Percentiles rank a stretch among this genome's conserved stretches.
These are phyloP conservation scores for Kryptolebias ocellatus DNA, from an alignment of 2,797 vertebrate genomes.

Conservation along the genomic window DNA sequence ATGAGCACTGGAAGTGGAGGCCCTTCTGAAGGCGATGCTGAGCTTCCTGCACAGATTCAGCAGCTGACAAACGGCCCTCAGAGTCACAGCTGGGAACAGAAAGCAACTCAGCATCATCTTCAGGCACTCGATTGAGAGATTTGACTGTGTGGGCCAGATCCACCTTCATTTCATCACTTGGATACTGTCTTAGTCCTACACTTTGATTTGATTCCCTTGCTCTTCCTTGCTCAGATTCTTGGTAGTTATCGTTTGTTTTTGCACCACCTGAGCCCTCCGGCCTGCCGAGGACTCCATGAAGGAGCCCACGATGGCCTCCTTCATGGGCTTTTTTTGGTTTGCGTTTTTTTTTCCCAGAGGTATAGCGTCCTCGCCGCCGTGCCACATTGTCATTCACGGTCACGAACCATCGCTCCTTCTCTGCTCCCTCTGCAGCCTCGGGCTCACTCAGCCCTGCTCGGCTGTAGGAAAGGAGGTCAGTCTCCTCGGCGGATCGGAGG, in stretches of 20 bases:
- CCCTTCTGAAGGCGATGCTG: conserved; percentile 11
- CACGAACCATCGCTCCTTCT: conserved; percentile 84
- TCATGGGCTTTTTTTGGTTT: conserved; percentile 67
- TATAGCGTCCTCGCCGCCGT: conserved; percentile 3
- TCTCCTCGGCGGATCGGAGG: conserved; percentile 29
- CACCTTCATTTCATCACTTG: not conserved
- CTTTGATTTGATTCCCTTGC: conserved; percentile 14
- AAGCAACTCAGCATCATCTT: conserved; percentile 47
- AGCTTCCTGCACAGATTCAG: conserved; percentile 53
- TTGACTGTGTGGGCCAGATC: not conserved
- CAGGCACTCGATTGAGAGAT: not conserved
- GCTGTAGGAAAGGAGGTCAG: conserved; percentile 21
- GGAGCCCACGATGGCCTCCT: not conserved
- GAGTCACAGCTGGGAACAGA: conserved; percentile 63
- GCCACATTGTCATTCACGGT: conserved; percentile 70
- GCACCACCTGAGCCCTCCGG: conserved; percentile 8
- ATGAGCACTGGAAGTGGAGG: conserved; percentile 7
- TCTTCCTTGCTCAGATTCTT: conserved; percentile 11
- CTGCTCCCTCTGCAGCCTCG: conserved; percentile 39
- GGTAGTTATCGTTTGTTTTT: conserved; percentile 8
- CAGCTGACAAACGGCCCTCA: conserved; percentile 65
- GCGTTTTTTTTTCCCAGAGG: conserved; percentile 71
- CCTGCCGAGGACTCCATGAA: not conserved
- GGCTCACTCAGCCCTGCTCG: conserved; percentile 18
- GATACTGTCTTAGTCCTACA: conserved; percentile 6